These are phyloP conservation scores for Halcyon malimbica DNA, from an alignment of 2,113 vertebrate genomes.

Conservation along the genomic window DNA sequence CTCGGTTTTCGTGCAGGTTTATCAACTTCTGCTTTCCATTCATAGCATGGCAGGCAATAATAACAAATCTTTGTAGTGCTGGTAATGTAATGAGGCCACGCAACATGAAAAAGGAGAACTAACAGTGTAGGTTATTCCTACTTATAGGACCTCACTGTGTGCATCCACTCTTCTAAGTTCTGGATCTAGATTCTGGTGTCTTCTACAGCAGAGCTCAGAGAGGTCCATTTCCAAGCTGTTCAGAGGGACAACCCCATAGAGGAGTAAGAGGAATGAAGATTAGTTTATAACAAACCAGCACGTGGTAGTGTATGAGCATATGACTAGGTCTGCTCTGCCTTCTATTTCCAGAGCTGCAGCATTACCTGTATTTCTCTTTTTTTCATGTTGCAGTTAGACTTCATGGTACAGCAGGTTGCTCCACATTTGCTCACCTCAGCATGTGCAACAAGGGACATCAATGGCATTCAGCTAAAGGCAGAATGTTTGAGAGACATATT, in stretches of 20 bases:
- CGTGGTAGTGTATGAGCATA: neutral
- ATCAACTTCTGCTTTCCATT: slow-evolving; percentile 37
- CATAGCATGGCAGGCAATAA: neutral
- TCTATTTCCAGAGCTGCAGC: neutral
- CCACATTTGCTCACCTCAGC: neutral
- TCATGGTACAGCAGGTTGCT: neutral
- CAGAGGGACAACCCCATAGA: neutral
- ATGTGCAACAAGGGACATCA: neutral
- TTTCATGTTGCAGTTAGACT: neutral
- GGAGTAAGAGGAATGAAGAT: neutral
- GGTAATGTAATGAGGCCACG: neutral
- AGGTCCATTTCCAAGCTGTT: neutral
- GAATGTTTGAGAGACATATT: neutral
- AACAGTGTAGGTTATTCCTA: neutral
- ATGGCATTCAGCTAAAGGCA: neutral
- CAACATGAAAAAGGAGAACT: neutral
- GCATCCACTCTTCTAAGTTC: neutral
- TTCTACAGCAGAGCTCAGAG: neutral
- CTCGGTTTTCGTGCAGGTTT: slow-evolving; percentile 5
- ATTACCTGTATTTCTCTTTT: neutral
- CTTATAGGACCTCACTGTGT: neutral
- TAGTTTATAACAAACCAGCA: neutral
- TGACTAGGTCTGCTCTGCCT: neutral
- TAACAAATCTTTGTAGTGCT: neutral
- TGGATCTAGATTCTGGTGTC: neutral